Percentiles rank a stretch among this genome's conserved stretches.
These are phyloP conservation scores for Miltochrista miniata DNA, from an alignment of 2,888 invertebrate genomes.

Conservation along the genomic window DNA sequence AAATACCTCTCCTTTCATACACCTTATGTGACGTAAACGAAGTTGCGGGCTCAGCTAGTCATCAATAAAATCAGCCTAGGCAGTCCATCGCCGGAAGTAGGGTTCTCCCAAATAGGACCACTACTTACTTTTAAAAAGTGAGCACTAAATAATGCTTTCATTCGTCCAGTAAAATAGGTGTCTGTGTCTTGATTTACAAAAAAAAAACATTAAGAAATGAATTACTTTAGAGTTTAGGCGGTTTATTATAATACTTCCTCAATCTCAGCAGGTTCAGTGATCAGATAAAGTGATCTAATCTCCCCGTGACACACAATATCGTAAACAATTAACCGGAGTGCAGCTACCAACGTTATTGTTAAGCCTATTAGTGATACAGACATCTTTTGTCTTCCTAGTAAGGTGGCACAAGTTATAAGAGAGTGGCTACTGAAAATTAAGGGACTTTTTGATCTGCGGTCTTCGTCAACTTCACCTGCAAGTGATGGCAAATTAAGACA, in stretches of 20 bases:
- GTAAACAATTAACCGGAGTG: constrained; percentile 66
- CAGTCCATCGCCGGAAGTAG: too few species aligned
- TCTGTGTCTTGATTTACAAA: neutral
- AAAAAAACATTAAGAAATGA: neutral
- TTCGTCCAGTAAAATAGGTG: too few species aligned
- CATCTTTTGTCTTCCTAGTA: constrained; percentile 54
- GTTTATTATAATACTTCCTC: neutral
- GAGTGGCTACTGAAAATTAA: neutral
- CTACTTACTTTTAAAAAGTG: too few species aligned
- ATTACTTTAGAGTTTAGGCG: too few species aligned
- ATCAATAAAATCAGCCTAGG: too few species aligned
- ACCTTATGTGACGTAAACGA: too few species aligned
- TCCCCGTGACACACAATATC: constrained; percentile 46
- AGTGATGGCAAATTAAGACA: too few species aligned
- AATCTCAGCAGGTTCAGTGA: constrained; percentile 11
- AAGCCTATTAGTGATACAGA: constrained; percentile 66
- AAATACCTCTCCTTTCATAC: too few species aligned
- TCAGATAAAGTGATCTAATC: constrained; percentile 39
- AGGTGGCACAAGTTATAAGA: constrained; percentile 36
- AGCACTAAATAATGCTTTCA: too few species aligned
- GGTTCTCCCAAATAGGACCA: too few species aligned
- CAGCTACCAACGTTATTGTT: constrained; percentile 61
- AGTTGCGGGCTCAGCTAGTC: too few species aligned
- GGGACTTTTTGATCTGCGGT: neutral
- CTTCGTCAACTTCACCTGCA: too few species aligned